These are phyloP conservation scores for Phytoseiulus persimilis DNA, from an alignment of 2,888 invertebrate species.

Conservation along the genomic window DNA sequence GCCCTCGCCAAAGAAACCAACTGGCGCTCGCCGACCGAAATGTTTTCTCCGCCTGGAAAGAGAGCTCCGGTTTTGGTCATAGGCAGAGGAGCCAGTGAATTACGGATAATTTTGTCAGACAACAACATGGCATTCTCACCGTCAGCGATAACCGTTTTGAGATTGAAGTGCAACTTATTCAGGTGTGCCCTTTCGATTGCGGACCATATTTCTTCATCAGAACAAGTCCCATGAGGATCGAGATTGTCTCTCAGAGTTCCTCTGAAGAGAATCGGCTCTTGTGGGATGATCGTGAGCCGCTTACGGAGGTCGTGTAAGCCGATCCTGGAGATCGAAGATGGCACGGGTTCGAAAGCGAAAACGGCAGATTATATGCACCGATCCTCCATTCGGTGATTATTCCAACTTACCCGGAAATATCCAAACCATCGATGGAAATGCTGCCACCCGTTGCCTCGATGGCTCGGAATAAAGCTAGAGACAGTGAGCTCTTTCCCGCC, in stretches of 20 bases:
- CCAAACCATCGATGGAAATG: constrained; percentile 40
- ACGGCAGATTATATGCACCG: too few species aligned
- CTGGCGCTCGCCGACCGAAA: constrained; percentile 44
- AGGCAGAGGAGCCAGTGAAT: too few species aligned
- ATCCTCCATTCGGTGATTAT: too few species aligned
- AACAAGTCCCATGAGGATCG: constrained; percentile 45
- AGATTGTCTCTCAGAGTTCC: constrained; percentile 45
- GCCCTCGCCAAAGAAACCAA: constrained; percentile 45
- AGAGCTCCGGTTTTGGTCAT: background rate
- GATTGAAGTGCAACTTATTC: constrained; percentile 39
- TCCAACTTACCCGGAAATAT: constrained; percentile 38
- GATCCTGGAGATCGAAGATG: background rate
- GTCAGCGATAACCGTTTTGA: constrained; percentile 15
- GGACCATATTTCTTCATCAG: constrained; percentile 45
- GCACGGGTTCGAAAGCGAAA: too few species aligned
- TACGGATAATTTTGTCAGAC: too few species aligned
- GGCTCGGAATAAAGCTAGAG: constrained; percentile 38
- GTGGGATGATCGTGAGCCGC: constrained; percentile 12
- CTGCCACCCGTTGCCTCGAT: constrained; percentile 41
- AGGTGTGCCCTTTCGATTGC: constrained; percentile 45
- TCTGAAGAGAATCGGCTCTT: constrained; percentile 46
- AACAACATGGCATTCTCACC: background rate
- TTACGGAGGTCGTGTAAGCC: constrained; percentile 1
- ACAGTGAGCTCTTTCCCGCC: background rate
- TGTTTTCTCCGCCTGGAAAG: background rate